Conservation (phyloP, 2,888 invertebrate genomes). For the Hyles lineata region DNA sequence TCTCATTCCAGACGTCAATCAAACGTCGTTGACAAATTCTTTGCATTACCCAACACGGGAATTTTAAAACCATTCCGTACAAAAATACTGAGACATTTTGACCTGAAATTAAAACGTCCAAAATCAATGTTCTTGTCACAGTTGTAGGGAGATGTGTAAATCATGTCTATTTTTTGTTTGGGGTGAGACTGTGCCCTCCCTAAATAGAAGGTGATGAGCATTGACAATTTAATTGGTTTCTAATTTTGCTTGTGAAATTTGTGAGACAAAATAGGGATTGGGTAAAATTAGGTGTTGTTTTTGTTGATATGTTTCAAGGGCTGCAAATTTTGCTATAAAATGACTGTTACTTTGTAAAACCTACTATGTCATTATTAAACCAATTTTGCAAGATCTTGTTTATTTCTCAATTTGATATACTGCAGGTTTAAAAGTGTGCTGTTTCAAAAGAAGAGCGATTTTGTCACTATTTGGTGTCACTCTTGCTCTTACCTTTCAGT, state of each 20-base stretch:
- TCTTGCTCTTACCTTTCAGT: too few species aligned
- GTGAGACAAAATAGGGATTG: background rate
- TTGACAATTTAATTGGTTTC: slow-evolving; percentile 46
- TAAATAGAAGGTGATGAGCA: slow-evolving; percentile 46
- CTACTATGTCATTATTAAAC: too few species aligned
- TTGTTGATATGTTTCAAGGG: background rate
- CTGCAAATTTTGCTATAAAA: too few species aligned
- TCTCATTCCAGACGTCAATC: slow-evolving; percentile 33
- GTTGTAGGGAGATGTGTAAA: slow-evolving; percentile 28
- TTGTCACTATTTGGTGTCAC: too few species aligned
- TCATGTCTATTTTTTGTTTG: slow-evolving; percentile 14
- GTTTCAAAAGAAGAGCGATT: too few species aligned
- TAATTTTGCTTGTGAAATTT: slow-evolving; percentile 36
- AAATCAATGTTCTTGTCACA: slow-evolving; percentile 20
- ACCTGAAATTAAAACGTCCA: slow-evolving; percentile 39
- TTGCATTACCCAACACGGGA: slow-evolving; percentile 42
- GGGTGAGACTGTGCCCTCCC: slow-evolving; percentile 21
- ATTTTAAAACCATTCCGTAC: slow-evolving; percentile 28
- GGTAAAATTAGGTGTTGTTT: background rate
- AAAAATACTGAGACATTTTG: slow-evolving; percentile 39
- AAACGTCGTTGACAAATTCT: slow-evolving; percentile 39
- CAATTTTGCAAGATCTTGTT: too few species aligned
- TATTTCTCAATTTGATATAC: too few species aligned
- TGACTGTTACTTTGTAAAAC: too few species aligned
- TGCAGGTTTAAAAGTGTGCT: too few species aligned